Base-by-base conservation (phyloP, 2,797 vertebrate species). In the Spinus olivaceus region DNA sequence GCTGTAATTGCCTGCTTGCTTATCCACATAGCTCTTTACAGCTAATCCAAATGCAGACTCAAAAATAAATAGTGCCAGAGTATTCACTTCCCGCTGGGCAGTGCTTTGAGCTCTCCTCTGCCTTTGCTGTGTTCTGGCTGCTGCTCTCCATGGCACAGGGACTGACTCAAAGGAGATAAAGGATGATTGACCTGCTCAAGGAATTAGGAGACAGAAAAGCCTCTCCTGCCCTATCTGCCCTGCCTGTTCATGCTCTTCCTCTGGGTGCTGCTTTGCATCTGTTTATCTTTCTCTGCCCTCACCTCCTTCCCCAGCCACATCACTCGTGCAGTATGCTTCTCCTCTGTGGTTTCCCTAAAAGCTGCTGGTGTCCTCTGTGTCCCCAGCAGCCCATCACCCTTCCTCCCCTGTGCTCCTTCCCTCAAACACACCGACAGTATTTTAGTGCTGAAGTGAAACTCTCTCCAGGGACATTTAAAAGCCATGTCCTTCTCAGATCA, bases 11-110 rank as follows among this genome's bases (percentile, higher is more conserved):
- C 82, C 81, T 53, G 88, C 92, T 79, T 94, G 56, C 92, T 96
- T 94, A 97, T 96, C 92, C 84, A 71, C 93, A 88, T 15, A 72
- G 91, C 85, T 95, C 89, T 96, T 93, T 82, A 92, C 95, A 97
- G 90, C 88, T 97, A 95, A 92, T 97, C 94, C 95, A 94, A 95
- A 88, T 71, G 74, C 72, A 23, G 72, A 71, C 65, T 93, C 46
- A 81, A 91, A 94, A 92, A 92, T 92, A 96, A 95, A 81, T 86
- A 76, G 81, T 63, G 60, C 67, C 94, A 80, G 90, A 73, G 47
- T 65, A 53, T 85, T 93, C 49, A 35, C 77, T 88, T 57, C 86
- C 91, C 32, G 3, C 83, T 85, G 80, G 85, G 64, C 81, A 84
- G 85, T 50, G 49, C 70, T 94, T 95, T 84, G 21, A 92, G 92